These are phyloP conservation scores for Tonatia bakeri DNA, from an alignment of 2,113 vertebrate genomes.

Conservation along the genomic window DNA sequence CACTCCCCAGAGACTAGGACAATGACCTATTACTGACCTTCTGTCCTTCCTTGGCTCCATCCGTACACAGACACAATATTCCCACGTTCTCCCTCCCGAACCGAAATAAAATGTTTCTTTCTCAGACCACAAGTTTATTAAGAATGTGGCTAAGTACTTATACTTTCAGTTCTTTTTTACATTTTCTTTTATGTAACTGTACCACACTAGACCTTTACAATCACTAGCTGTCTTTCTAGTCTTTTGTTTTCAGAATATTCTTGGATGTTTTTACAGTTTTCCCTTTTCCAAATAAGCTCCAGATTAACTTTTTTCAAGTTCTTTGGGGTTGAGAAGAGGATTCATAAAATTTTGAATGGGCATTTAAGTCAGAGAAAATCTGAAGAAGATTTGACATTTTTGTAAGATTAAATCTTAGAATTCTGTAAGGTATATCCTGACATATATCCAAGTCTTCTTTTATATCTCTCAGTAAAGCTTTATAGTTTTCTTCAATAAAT, in stretches of 20 bases:
- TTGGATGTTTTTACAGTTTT: background rate
- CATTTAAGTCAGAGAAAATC: background rate
- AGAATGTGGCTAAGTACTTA: background rate
- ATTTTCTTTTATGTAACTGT: background rate
- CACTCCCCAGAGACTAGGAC: background rate
- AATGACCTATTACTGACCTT: background rate
- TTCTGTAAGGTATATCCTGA: background rate
- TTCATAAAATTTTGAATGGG: background rate
- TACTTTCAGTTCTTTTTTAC: background rate
- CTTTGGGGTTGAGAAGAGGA: rapidly evolving
- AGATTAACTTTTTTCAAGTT: background rate
- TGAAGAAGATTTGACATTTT: background rate
- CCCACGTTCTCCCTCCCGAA: background rate
- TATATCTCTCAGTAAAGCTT: background rate
- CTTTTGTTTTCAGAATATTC: background rate
- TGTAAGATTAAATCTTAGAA: background rate
- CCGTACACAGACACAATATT: background rate
- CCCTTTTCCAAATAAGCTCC: background rate
- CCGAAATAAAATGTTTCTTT: background rate
- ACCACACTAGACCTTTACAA: background rate
- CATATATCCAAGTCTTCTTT: background rate
- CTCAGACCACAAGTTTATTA: background rate
- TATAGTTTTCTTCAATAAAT: background rate
- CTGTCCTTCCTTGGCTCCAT: background rate
- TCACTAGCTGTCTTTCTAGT: background rate